A percentile compares a stretch with the other conserved stretches of the same genome.
These are phyloP conservation scores for Girardinichthys multiradiatus DNA, from an alignment of 2,113 vertebrate species.

Conservation along the genomic window DNA sequence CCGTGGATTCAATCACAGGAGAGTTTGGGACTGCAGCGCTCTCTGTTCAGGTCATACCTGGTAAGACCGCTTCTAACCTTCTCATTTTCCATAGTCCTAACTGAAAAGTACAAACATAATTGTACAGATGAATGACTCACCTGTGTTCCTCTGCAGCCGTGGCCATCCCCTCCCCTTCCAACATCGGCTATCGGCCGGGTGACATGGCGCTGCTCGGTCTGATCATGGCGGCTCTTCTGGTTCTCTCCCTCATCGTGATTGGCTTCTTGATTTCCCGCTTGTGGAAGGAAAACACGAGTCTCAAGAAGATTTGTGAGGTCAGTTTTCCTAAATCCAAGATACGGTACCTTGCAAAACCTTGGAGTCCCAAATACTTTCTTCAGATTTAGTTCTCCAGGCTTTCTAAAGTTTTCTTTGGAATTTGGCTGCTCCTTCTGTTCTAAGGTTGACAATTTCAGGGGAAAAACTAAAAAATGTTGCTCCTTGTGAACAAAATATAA, in stretches of 20 bases:
- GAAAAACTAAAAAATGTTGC: too few relatives aligned
- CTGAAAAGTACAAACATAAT: background rate
- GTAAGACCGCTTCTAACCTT: conserved; percentile 44
- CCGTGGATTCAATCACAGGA: conserved; percentile 71
- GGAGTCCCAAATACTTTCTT: background rate
- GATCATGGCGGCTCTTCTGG: conserved; percentile 80
- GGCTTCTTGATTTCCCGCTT: conserved; percentile 80
- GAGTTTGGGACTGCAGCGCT: conserved; percentile 78
- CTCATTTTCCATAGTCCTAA: background rate
- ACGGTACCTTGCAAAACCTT: background rate
- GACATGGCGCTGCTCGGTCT: conserved; percentile 86
- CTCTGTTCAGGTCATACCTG: conserved; percentile 79
- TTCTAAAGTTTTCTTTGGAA: too few relatives aligned
- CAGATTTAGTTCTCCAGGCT: background rate
- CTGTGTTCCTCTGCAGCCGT: conserved; percentile 49
- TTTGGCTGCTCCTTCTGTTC: too few relatives aligned
- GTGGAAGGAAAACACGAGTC: conserved; percentile 64
- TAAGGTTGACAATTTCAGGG: too few relatives aligned
- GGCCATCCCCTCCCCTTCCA: conserved; percentile 65
- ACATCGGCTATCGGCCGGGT: conserved; percentile 73
- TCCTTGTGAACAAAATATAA: background rate
- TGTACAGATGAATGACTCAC: background rate
- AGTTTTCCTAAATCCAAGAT: conserved; percentile 4
- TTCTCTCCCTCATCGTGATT: conserved; percentile 81
- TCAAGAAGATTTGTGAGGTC: conserved; percentile 76